Conservation (phyloP, 2,888 invertebrate genomes). For the Drosophila acutilabella region DNA sequence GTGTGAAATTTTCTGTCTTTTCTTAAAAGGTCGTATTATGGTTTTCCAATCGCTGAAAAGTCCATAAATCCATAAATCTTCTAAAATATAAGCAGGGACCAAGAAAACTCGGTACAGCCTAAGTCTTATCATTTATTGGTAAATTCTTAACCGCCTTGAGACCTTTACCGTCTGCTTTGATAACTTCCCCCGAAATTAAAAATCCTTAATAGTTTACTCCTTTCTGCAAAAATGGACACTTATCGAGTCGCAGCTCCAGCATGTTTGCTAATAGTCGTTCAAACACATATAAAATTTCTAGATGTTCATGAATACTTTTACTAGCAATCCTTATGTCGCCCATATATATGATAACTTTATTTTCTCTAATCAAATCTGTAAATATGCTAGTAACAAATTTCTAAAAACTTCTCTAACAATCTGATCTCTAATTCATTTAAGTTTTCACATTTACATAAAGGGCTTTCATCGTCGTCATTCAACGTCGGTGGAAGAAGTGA, state of each 20-base stretch:
- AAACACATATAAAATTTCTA: neutral
- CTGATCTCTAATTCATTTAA: no score
- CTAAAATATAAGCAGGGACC: conserved; percentile 43
- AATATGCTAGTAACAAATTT: neutral
- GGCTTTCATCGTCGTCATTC: no score
- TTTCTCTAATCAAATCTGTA: neutral
- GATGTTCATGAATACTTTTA: neutral
- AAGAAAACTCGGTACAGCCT: neutral
- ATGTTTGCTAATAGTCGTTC: conserved; percentile 13
- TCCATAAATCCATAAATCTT: conserved; percentile 61
- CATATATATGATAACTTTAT: no score
- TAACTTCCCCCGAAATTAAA: conserved; percentile 34
- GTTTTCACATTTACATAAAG: no score
- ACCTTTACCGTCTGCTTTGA: conserved; percentile 6
- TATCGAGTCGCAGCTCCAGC: conserved; percentile 43
- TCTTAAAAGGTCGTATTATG: conserved; percentile 67
- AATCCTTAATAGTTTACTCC: conserved; percentile 62
- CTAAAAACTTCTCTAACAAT: neutral
- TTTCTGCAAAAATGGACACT: conserved; percentile 57
- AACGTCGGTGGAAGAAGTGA: no score
- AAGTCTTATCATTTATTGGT: neutral
- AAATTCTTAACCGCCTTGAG: conserved; percentile 11
- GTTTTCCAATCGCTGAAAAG: conserved; percentile 67
- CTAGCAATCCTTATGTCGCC: neutral
- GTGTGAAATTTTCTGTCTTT: neutral